phyloP scores from a whole-genome alignment of 35 echinoderm and acorn worm genomes.

The Patiria miniata region DNA sequence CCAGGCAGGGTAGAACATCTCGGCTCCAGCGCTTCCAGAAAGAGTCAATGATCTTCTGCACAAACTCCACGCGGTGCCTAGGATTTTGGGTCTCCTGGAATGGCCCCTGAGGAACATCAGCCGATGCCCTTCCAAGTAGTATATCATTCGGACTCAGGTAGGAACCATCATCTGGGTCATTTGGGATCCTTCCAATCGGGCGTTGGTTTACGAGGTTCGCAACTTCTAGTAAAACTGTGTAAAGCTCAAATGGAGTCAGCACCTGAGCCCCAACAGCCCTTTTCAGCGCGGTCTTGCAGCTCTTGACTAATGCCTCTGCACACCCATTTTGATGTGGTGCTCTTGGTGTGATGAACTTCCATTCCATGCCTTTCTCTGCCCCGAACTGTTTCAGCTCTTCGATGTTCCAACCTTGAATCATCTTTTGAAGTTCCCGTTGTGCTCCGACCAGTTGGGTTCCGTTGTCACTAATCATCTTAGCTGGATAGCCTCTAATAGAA shows the following conservation, averaged over 20 bases:
- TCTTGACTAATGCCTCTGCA: constrained; percentile 62
- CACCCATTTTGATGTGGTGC: constrained; percentile 78
- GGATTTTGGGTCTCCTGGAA: too few species aligned
- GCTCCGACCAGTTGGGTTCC: constrained; percentile 59
- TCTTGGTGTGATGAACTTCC: constrained; percentile 57
- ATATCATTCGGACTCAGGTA: constrained; percentile 38
- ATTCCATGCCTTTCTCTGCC: constrained; percentile 44
- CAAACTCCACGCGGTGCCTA: too few species aligned
- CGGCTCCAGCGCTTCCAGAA: too few species aligned
- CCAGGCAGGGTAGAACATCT: too few species aligned
- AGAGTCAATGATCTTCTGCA: too few species aligned
- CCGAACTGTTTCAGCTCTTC: constrained; percentile 47
- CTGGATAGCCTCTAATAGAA: too few species aligned
- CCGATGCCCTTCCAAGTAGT: constrained; percentile 23
- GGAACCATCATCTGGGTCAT: constrained; percentile 52
- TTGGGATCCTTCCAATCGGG: too few species aligned
- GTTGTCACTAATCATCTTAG: too few species aligned
- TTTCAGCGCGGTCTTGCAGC: constrained; percentile 51
- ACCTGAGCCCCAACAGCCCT: neutral
- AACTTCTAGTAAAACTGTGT: too few species aligned
- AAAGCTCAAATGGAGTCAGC: too few species aligned
- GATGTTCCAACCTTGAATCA: constrained; percentile 47
- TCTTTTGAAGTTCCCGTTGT: constrained; percentile 26
- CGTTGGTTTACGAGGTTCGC: constrained; percentile 53
- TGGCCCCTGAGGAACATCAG: constrained; percentile 33